Evolutionary conservation across 2,888 invertebrate species (phyloP).

Genomic region (Lasioglossum lativentre): DNA sequence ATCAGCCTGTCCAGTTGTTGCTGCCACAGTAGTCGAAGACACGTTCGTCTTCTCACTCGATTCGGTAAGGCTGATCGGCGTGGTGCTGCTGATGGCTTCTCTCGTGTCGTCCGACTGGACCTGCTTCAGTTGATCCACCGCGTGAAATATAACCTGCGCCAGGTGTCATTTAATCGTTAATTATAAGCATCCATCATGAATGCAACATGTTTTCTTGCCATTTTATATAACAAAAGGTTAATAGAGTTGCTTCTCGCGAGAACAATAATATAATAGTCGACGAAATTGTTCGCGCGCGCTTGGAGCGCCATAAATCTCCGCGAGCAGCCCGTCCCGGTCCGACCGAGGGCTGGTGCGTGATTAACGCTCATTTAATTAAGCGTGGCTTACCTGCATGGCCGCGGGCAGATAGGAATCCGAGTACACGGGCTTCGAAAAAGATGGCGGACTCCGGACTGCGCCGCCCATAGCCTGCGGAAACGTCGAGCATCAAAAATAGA

Average conservation of each 20-base stretch:
- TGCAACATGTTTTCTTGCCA: not conserved
- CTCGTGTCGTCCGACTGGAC: conserved; percentile 71
- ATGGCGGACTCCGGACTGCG: conserved; percentile 75
- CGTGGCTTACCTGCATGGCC: conserved; percentile 87
- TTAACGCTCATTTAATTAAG: conserved; percentile 32
- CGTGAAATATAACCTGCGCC: conserved; percentile 79
- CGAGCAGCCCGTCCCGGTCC: not conserved
- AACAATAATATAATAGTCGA: not conserved
- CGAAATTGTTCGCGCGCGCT: not conserved
- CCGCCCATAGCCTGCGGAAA: conserved; percentile 69
- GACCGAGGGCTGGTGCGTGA: not conserved
- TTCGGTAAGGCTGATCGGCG: conserved; percentile 21
- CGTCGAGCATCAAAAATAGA: conserved; percentile 33
- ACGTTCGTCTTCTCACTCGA: conserved; percentile 62
- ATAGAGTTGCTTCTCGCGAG: not conserved
- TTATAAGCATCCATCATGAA: not conserved
- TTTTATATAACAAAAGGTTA: not conserved
- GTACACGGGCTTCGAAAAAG: conserved; percentile 84
- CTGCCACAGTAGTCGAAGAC: conserved; percentile 3
- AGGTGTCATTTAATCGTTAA: not conserved
- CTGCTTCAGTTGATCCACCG: conserved; percentile 78
- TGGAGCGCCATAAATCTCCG: conserved; percentile 3
- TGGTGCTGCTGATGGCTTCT: conserved; percentile 45
- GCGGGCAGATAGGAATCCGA: conserved; percentile 89
- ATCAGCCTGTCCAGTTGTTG: not conserved